Evolutionary conservation across 2,888 invertebrate species (phyloP), one percentile per base, ranked within the genome.

Genomic region (Melangyna quadrimaculata): DNA sequence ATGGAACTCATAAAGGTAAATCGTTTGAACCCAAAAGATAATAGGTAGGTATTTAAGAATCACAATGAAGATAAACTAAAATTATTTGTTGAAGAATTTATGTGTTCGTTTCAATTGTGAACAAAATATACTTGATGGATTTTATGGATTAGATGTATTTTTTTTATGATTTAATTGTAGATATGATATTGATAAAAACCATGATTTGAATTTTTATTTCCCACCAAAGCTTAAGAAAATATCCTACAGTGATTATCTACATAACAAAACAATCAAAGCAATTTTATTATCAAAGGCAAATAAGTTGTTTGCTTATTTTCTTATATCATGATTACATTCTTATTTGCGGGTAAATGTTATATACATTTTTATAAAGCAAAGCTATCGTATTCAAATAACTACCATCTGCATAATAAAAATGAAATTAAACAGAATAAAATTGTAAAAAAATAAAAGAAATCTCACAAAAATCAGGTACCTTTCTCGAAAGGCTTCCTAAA

Each of bases 401-500:
- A 5, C 35, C 35, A 19, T 32, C 57, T 19, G 0, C 3, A 51
- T 51, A 51, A 57, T 59, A 59, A 59, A 59, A 37, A 57, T 35
- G 14, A 19, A 35, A 35, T 35, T 22, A 12, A 57, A 57, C 12
- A 35, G 12, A 35, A 59, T 19, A 59, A 59, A 59, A 59, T 37
- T 51, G 24, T 51, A 24, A 51, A 45, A 45, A 19, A 48, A 48
- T 22, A 48, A 48, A 48, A 51, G 27, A 22, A 48, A 22, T 27
- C 8, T 3, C 51, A 51, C 51, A 51, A 51, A 51, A 22, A 2
- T n/a, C 7, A 37, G 14, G 6, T 35, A 35, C 19, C 14, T 35
- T 35, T 37, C 29, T n/a, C 22, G n/a, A 32, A 6, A 29, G 24
- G 32, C 73, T 78, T 71, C 63, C 43, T 51, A 61, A 74, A 75